Base-by-base conservation (phyloP, 2,888 invertebrate genomes). In the Nudaria mundana region DNA sequence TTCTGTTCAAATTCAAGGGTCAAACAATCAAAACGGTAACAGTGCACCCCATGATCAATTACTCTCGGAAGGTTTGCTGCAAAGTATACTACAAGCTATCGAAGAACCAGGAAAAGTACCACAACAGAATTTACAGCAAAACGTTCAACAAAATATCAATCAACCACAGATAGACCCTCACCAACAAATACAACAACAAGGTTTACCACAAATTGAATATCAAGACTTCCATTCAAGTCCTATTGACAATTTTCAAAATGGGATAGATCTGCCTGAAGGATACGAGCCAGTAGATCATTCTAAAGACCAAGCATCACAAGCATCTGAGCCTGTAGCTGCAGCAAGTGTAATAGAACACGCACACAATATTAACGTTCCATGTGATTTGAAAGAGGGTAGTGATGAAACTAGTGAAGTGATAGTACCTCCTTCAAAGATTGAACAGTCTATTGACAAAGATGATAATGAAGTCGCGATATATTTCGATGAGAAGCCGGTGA, bases 21-120 rank as follows among this genome's bases (percentile, higher is more conserved):
- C 94, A 0, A 91, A 92, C 52, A 63, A 87, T 70, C 52, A 65
- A 3, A 67, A 69, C 29, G 86, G 88, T 0, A 73, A 76, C 0
- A 51, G 90, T 65, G 75, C 85, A 13, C 92, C 94, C 7, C 95
- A 96, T 58, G 93, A 94, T 8, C 94, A 95, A 70, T 90, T 96
- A 0, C 76, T 96, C 0, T 95, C 95, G 0, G 93, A 95, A 66
- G 95, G 94, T 1, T 82, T 96, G 0, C 73, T 96, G 1, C 95
- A 95, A 67, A 94, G 95, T 35, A 95, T 96, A 39, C 73, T 96
- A 2, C 92, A 94, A 45, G 96, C 95, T 0, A 95, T 96, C 31
- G 96, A 96, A 65, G 93, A 95, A 49, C 94, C 94, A 0, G 48
- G 39, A 2, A 56, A 41, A 14, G 16, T 15, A 5, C 29, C 12